Evolutionary conservation across 2,888 invertebrate genomes (phyloP), one percentile per base, ranked within the genome.

Genomic region (Folsomia candida): DNA sequence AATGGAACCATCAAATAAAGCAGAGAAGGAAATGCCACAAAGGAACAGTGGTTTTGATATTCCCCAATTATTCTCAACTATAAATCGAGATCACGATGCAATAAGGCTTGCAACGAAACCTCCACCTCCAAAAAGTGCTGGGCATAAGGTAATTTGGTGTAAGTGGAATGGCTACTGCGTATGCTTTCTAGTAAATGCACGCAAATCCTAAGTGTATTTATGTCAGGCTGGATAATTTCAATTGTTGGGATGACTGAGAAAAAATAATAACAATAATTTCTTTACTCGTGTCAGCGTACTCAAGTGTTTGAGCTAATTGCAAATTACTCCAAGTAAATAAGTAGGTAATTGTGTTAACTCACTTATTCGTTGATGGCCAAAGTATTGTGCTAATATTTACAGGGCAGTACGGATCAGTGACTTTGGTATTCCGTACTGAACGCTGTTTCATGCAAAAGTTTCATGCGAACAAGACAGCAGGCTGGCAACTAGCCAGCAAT

Each of bases 401-500:
- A 37, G 37, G 37, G 6, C 37, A 37, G 37, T 9, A 37, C 14
- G 37, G 37, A 37, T 37, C 37, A 37, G 37, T 37, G 37, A 37
- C 37, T 37, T 14, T 37, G 37, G 37, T 37, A 37, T 37, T 37
- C 14, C 37, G 37, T 37, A 37, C 37, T 9, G 37, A 37, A 14
- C 4, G 37, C 37, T 9, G 4, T 37, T 37, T 37, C 37, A n/a
- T n/a, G n/a, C 14, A 37, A 37, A 37, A 37, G 4, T 37, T 14
- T 37, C 37, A 37, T 14, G 4, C 4, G 37, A 14, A 37, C 14
- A 37, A 37, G 37, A 37, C 18, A 54, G 54, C 4, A 22, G 18
- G n/a, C 54, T 54, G 54, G 54, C 54, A 20, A 54, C 6, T 54
- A 20, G 54, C 54, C 54, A 54, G 54, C 54, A 54, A 54, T 54